Evolutionary conservation across 30 jellyfish, hydroid and myxozoan species (phyloP), one percentile per base, ranked within the genome.

Genomic region (Turritopsis rubra): DNA sequence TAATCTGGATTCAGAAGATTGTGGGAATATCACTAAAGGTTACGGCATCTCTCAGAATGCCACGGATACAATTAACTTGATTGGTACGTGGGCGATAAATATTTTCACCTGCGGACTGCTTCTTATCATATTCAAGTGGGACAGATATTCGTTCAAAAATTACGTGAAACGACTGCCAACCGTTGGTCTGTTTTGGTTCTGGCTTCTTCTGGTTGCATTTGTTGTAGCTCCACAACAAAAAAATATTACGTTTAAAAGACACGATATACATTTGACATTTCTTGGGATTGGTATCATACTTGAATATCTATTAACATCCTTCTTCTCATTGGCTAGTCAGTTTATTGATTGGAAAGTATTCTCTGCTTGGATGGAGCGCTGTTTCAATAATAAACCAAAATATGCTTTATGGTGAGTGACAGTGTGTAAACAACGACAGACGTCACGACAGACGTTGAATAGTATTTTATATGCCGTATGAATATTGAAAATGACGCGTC

Each of bases 181-280:
- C 28, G 77, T 68, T 68, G 77, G 30, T n/a, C 21, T 9, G 30
- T 68, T 68, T 27, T 68, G 77, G 77, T n/a, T 68, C 28, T 68
- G 28, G 4, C 9, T 27, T 19, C 31, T 23, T n/a, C 30, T 68
- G 16, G 9, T 19, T 19, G 30, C 30, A n/a, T 68, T 68, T 19
- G 77, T 68, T 68, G 28, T 27, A 9, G 77, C 30, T 68, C 77
- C 77, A 19, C 77, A n/a, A 0, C 28, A n/a, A 23, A 68, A 27
- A 17, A 68, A n/a, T n/a, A 27, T 0, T 68, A 27, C 28, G 16
- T 68, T 68, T 19, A 27, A 68, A 27, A 16, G 30, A 22, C 7
- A 23, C 30, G 77, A 68, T 8, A 7, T 68, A 23, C 30, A 23
- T 8, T 17, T 68, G 9, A 68, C 30, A 8, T n/a, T 68, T 27